A percentile compares a stretch with the other conserved stretches of the same genome.
Evolutionary conservation across 92 coral and sea anemone species (phyloP).

Genomic region (Epizoanthus ramosus): DNA sequence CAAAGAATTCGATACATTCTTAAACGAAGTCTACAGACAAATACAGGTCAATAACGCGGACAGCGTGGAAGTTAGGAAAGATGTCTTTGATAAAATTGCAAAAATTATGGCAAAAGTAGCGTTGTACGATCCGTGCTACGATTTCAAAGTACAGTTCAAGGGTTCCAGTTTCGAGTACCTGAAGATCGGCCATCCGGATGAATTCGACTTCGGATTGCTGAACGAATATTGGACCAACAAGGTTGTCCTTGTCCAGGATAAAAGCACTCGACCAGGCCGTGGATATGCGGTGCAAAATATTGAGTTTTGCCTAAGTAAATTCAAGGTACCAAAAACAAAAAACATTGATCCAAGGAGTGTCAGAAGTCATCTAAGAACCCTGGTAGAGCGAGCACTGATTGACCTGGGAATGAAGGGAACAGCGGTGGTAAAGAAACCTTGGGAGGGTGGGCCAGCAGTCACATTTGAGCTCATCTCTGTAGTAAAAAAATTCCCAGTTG

Average conservation of each 20-base stretch:
- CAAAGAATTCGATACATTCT: constrained; percentile 16
- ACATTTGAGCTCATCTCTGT: constrained; percentile 33
- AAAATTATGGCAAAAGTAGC: constrained; percentile 37
- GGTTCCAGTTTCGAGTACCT: constrained; percentile 48
- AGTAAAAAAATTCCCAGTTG: constrained; percentile 7
- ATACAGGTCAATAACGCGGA: constrained; percentile 32
- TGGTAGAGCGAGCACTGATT: constrained; percentile 25
- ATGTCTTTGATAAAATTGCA: background rate
- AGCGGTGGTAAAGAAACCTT: constrained; percentile 18
- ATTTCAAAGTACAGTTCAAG: constrained; percentile 40
- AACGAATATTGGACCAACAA: constrained; percentile 46
- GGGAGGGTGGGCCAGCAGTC: constrained; percentile 48
- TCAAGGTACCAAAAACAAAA: constrained; percentile 9
- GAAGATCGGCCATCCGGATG: constrained; percentile 55
- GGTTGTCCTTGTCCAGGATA: constrained; percentile 8
- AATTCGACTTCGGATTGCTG: constrained; percentile 48
- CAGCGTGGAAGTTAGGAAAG: background rate
- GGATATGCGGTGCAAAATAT: constrained; percentile 30
- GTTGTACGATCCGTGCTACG: constrained; percentile 35
- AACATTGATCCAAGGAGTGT: constrained; percentile 24
- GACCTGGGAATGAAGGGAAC: constrained; percentile 19
- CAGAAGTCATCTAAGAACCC: constrained; percentile 23
- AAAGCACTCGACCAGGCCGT: constrained; percentile 25
- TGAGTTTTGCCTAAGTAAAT: constrained; percentile 30
- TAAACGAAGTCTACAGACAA: constrained; percentile 1